Evolutionary conservation across 2,888 invertebrate species (phyloP), one percentile per base, ranked within the genome.

Genomic region (Caenorhabditis parvicauda): DNA sequence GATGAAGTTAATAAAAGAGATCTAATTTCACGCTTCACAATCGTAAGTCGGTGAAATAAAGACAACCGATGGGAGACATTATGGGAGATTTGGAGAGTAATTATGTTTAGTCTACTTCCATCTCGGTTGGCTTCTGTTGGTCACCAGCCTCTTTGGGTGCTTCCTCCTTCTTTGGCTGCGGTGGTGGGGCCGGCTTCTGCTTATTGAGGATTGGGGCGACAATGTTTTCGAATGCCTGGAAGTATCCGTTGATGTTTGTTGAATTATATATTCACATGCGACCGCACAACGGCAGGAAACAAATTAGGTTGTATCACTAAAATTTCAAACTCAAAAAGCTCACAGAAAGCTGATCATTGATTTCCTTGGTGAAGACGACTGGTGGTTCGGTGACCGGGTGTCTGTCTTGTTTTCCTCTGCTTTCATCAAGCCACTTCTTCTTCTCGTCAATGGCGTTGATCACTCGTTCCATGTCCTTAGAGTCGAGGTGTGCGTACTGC

Each of bases 391-490:
- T 65, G 42, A 68, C 70, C 14, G 68, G 44, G 9, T 67, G 60
- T 7, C 54, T 59, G 21, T 74, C 66, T 54, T 90, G 86, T 67
- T 87, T 85, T 57, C 86, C 85, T 58, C 90, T 86, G 67, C 89
- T 87, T 58, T 86, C 86, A 74, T 94, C 91, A 54, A 92, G 85
- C 92, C 93, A 95, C 64, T 86, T 86, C 74, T 88, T 86, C 60
- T 89, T 87, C 76, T 87, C 88, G 60, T 87, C 87, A 35, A 89
- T 85, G 2, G 88, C 85, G 60, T 88, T 88, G 39, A 86, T 83
- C 54, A 73, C 88, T 32, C 92, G 86, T 70, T 93, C 92, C 29
- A 89, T 88, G 46, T 84, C 84, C 25, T 82, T 83, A 50, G 82
- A 78, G 14, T 88, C 87, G 53, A 93, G 83, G 82, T 95, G 94